phyloP scores from a whole-genome alignment of 2,113 vertebrate genomes.

The Forbesichthys agassizii region DNA sequence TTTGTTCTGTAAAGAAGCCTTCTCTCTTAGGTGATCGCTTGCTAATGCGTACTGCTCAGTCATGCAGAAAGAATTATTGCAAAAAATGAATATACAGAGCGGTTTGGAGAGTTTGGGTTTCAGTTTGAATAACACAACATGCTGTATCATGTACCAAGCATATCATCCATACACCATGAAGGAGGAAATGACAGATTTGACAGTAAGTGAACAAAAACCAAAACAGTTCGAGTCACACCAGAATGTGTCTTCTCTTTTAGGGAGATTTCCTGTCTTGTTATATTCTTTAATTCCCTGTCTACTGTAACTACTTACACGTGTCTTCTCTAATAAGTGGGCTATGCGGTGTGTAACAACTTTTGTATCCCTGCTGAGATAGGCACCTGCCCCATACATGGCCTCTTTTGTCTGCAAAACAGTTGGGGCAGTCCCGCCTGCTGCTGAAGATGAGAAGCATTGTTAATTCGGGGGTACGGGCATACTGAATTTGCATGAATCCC shows the following conservation, averaged over 20 bases:
- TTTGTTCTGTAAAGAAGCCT: constrained; percentile 19
- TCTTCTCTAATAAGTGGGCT: constrained; percentile 25
- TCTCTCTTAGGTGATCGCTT: neutral
- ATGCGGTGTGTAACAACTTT: constrained; percentile 38
- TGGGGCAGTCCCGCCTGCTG: constrained; percentile 5
- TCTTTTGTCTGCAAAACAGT: constrained; percentile 22
- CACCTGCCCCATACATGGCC: constrained; percentile 56
- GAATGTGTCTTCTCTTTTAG: neutral
- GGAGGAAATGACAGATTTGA: no score
- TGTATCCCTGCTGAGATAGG: constrained; percentile 39
- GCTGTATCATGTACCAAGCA: no score
- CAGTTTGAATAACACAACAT: no score
- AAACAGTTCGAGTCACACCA: no score
- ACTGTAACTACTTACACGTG: neutral
- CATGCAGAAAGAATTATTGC: neutral
- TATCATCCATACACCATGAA: no score
- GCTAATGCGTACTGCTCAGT: neutral
- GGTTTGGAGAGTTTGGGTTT: no score
- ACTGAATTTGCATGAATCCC: constrained; percentile 35
- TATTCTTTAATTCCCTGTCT: no score
- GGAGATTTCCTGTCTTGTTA: neutral
- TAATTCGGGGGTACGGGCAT: neutral
- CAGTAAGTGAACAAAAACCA: no score
- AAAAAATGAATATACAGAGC: neutral
- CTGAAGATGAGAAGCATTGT: constrained; percentile 2